phyloP scores from a whole-genome alignment of 2,113 vertebrate genomes.

The Calidris pugnax region DNA sequence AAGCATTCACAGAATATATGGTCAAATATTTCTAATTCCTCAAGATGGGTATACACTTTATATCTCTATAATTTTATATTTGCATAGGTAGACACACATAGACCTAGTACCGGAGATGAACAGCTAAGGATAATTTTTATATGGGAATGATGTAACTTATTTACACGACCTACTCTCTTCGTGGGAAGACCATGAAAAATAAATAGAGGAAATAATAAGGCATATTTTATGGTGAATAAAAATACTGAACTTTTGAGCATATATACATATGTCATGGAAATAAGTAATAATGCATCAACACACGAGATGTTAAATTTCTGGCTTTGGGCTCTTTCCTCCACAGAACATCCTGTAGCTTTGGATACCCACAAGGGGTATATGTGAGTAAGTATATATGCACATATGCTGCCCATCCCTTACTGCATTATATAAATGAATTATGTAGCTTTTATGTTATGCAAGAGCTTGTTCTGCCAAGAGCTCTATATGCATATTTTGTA shows the following conservation, averaged over 20 bases:
- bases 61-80: background rate
- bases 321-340: background rate
- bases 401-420: background rate
- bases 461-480: conserved; percentile 16
- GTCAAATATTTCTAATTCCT: background rate
- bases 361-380: background rate
- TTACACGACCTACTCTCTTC: background rate
- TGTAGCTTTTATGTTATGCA: conserved; percentile 25
- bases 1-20: background rate
- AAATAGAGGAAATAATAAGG: background rate
- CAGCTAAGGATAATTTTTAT: background rate
- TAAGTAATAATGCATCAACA: background rate
- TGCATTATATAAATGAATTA: conserved; percentile 24
- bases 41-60: background rate
- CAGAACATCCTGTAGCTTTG: background rate
- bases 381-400: background rate
- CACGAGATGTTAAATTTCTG: background rate
- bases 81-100: background rate
- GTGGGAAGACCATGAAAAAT: background rate
- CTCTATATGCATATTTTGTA: conserved; percentile 11
- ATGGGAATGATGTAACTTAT: background rate
- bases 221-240: background rate
- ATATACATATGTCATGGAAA: background rate
- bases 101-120: background rate
- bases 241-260: background rate